A percentile compares a stretch with the other conserved stretches of the same genome.
Evolutionary conservation across 1,140 invertebrate genomes (phyloP).

Genomic region (Drosophila oshimai): DNA sequence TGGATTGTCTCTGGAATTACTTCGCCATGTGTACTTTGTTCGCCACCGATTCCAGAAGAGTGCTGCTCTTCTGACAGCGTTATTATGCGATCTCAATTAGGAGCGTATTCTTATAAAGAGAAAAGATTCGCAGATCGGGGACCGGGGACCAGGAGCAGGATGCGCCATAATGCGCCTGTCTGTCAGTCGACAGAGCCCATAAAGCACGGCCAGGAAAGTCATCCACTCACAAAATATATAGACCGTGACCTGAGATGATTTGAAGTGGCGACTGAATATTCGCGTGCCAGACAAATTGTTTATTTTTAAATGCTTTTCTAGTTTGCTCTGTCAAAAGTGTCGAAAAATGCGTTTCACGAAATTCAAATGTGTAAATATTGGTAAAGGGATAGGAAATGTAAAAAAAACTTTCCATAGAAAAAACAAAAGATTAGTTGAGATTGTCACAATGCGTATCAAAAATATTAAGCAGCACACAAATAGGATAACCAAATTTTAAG

Average conservation of each 20-base stretch:
- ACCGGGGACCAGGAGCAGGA: conserved; percentile 12
- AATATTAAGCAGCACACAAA: too few relatives aligned
- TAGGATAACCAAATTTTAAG: too few relatives aligned
- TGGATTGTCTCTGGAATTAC: conserved; percentile 27
- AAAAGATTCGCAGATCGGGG: neutral
- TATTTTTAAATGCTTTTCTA: conserved; percentile 63
- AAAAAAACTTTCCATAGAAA: neutral
- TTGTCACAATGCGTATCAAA: neutral
- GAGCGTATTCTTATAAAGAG: neutral
- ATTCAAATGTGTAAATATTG: conserved; percentile 7
- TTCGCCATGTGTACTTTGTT: conserved; percentile 57
- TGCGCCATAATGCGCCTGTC: conserved; percentile 48
- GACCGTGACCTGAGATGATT: conserved; percentile 17
- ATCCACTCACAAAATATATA: conserved; percentile 24
- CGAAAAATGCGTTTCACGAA: conserved; percentile 45
- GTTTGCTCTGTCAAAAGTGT: conserved; percentile 47
- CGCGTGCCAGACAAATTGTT: conserved; percentile 73
- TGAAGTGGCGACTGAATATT: conserved; percentile 48
- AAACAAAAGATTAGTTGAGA: neutral
- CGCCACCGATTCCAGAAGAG: neutral
- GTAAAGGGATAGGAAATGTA: neutral
- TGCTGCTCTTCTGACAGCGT: conserved; percentile 52
- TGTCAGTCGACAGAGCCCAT: conserved; percentile 57
- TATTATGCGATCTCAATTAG: conserved; percentile 73
- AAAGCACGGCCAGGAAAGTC: conserved; percentile 34